Conservation (phyloP, 2,113 vertebrate genomes). For the Macaca nemestrina region DNA sequence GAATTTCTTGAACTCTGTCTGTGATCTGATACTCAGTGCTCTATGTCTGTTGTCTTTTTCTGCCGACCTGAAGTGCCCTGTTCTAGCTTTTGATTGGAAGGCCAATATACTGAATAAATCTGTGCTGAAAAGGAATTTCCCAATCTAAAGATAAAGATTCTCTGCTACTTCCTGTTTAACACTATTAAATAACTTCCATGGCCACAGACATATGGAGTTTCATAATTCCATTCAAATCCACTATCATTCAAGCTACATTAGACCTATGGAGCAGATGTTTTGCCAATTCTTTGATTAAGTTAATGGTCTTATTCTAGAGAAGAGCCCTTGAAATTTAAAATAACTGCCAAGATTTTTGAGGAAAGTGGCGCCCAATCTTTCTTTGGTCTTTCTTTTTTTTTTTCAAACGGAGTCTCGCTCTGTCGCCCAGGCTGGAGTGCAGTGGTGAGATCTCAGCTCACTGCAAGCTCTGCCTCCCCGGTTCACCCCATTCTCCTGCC, state of each 20-base stretch:
- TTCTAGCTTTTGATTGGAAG: neutral
- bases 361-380: neutral
- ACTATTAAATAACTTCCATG: neutral
- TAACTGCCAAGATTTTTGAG: neutral
- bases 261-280: neutral
- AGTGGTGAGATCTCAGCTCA: too few species aligned
- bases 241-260: neutral
- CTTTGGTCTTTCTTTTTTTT: neutral
- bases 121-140: neutral
- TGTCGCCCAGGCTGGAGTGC: too few species aligned
- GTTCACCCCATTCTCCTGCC: too few species aligned
- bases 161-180: neutral
- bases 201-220: neutral
- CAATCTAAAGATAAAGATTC: neutral
- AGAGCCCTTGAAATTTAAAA: neutral
- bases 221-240: neutral
- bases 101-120: neutral
- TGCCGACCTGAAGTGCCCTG: neutral
- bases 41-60: neutral
- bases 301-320: neutral
- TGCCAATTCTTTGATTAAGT: conserved; percentile 18
- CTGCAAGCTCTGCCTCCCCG: too few species aligned
- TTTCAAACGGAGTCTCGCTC: too few species aligned
- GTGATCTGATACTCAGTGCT: neutral
- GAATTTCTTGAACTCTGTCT: neutral